Evolutionary conservation across 2,797 vertebrate genomes (phyloP).

Genomic region (Meriones psammophilus): DNA sequence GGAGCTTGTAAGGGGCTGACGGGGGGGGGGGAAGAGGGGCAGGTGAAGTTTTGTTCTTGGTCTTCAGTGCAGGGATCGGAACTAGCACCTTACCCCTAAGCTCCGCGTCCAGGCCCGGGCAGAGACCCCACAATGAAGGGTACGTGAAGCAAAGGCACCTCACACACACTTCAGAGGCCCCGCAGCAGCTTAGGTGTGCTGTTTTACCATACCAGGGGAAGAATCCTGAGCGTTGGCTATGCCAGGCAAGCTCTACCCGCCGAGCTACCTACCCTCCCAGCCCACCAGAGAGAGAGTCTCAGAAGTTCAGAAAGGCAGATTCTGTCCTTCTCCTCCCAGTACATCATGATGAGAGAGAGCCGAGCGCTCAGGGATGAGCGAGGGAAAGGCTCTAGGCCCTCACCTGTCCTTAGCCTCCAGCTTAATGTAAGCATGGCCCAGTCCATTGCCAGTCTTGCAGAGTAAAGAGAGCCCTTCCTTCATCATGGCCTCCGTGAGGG

Average conservation of each 20-base stretch:
- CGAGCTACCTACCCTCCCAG: background rate
- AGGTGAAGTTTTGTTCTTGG: background rate
- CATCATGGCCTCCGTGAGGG: constrained; percentile 90
- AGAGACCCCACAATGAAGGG: background rate
- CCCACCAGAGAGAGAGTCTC: background rate
- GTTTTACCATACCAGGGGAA: background rate
- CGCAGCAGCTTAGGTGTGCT: background rate
- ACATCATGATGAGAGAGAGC: background rate
- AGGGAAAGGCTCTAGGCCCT: background rate
- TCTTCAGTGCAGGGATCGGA: background rate
- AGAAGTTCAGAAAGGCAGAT: constrained; percentile 1
- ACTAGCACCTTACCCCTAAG: background rate
- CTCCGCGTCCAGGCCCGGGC: no score
- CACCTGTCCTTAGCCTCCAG: constrained; percentile 93
- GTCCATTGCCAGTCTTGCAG: constrained; percentile 92
- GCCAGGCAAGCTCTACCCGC: background rate
- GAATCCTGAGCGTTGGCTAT: background rate
- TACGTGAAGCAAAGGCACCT: no score
- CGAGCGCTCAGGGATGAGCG: background rate
- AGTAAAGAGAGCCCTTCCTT: constrained; percentile 93
- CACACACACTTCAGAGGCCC: no score
- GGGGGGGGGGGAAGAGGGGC: background rate
- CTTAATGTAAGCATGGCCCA: constrained; percentile 94
- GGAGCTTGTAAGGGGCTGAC: background rate
- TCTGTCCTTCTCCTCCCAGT: background rate